Evolutionary conservation across 1,140 invertebrate species (phyloP).

Genomic region (Formica selysi): DNA sequence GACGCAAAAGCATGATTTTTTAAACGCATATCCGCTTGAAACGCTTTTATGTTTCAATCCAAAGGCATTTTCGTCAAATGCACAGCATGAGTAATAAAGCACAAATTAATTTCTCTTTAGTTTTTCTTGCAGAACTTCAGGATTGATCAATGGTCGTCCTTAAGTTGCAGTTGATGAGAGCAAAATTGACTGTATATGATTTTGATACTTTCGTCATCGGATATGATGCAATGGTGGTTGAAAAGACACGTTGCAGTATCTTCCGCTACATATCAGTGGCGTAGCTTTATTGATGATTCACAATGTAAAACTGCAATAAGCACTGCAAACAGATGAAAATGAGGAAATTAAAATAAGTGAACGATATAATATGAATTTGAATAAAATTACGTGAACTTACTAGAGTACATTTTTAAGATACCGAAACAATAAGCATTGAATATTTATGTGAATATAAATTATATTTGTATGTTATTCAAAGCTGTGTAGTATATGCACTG

Average conservation of each 20-base stretch:
- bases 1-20: background rate
- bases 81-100: background rate
- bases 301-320: constrained; percentile 34
- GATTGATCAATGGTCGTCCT: background rate
- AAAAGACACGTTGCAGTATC: constrained; percentile 18
- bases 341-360: constrained; percentile 1
- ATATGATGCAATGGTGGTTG: constrained; percentile 21
- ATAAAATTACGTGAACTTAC: background rate
- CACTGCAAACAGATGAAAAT: constrained; percentile 45
- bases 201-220: constrained; percentile 16
- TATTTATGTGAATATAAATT: constrained; percentile 19
- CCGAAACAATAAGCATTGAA: no score
- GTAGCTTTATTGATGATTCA: constrained; percentile 25
- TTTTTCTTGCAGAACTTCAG: background rate
- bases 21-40: background rate
- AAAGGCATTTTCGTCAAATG: background rate
- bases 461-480: constrained; percentile 29
- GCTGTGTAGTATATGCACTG: background rate
- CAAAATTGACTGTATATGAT: background rate
- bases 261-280: constrained; percentile 15
- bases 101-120: background rate
- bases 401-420: background rate
- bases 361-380: constrained; percentile 14
- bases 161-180: background rate
- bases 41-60: background rate